These are phyloP conservation scores for Scalopus aquaticus DNA, from an alignment of 2,113 vertebrate genomes.

Conservation along the genomic window DNA sequence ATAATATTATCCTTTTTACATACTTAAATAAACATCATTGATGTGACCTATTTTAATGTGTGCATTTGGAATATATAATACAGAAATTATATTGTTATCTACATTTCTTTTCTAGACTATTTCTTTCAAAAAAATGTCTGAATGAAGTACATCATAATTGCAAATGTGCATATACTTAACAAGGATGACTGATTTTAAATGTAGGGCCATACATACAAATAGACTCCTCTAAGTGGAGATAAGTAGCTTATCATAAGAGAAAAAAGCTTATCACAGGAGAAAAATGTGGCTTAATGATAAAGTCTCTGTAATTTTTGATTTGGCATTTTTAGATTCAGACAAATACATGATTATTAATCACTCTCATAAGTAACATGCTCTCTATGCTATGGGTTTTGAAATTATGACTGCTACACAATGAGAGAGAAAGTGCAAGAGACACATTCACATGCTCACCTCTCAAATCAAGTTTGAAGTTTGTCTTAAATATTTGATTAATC, in stretches of 20 bases:
- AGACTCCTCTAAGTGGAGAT: not conserved
- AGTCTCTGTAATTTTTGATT: not conserved
- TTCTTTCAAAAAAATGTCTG: not conserved
- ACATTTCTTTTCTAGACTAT: not conserved
- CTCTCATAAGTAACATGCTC: not conserved
- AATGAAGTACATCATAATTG: constrained; percentile 9
- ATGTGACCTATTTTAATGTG: not conserved
- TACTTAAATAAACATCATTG: not conserved
- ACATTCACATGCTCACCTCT: not conserved
- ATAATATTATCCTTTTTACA: not conserved
- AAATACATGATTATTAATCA: constrained; percentile 23
- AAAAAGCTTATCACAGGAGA: constrained; percentile 33
- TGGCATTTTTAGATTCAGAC: constrained; percentile 18
- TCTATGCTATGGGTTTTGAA: not conserved
- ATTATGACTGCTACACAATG: not conserved
- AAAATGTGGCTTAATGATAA: constrained; percentile 29
- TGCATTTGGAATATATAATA: not conserved
- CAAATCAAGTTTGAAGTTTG: not conserved
- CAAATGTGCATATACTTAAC: not conserved
- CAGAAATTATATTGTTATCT: not conserved
- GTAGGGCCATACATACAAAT: not conserved
- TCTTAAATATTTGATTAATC: constrained; percentile 29
- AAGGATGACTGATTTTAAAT: constrained; percentile 25
- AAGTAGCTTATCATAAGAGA: not conserved
- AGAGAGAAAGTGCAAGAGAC: not conserved